Evolutionary conservation across 2,113 vertebrate species (phyloP).

Genomic region (Sula dactylatra): DNA sequence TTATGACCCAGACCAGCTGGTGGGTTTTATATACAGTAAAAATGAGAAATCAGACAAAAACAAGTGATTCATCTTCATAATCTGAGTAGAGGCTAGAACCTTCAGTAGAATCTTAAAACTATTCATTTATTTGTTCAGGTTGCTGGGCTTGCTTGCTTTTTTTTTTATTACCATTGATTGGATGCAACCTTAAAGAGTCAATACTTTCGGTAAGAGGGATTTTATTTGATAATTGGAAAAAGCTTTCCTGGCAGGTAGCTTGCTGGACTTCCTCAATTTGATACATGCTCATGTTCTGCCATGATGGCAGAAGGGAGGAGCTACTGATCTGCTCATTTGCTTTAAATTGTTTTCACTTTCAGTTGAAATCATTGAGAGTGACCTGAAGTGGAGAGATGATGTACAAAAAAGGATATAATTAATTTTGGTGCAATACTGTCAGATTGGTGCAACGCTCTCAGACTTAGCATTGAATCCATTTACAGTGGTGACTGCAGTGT

Average conservation of each 20-base stretch:
- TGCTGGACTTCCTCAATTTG: background rate
- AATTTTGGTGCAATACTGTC: background rate
- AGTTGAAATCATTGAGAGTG: background rate
- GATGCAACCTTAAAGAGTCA: background rate
- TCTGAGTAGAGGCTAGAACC: background rate
- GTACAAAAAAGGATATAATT: background rate
- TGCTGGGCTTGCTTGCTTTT: background rate
- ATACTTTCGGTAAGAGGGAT: background rate
- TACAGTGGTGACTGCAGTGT: background rate
- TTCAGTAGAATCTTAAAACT: background rate
- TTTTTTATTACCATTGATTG: background rate
- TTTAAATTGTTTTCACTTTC: background rate
- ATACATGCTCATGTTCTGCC: background rate
- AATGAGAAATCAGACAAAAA: constrained; percentile 38
- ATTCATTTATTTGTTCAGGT: background rate
- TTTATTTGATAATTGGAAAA: background rate
- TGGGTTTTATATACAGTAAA: constrained; percentile 2
- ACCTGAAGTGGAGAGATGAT: background rate
- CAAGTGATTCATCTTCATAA: constrained; percentile 41
- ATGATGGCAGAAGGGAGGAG: background rate
- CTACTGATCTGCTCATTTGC: background rate
- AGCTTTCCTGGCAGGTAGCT: background rate
- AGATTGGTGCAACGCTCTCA: background rate
- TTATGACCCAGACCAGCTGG: constrained; percentile 42
- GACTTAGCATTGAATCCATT: background rate